These are phyloP conservation scores for Procambarus clarkii DNA, from an alignment of 1,140 invertebrate species.

Conservation along the genomic window DNA sequence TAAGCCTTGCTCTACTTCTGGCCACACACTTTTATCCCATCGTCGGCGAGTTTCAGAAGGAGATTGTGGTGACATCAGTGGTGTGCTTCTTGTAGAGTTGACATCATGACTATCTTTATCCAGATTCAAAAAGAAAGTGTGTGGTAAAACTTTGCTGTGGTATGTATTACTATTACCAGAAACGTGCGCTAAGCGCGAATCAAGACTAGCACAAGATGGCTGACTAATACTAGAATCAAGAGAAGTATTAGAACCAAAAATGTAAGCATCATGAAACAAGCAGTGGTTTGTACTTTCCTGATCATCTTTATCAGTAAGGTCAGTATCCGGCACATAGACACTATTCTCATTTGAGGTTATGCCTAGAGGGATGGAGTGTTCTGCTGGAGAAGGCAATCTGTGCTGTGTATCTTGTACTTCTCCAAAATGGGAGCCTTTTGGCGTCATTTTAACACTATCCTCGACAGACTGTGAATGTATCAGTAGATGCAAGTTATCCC, in stretches of 20 bases:
- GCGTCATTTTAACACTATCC: neutral
- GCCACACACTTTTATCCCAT: conserved; percentile 72
- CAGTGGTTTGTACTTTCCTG: conserved; percentile 24
- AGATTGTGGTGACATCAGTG: conserved; percentile 54
- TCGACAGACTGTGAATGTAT: neutral
- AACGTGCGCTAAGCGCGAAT: conserved; percentile 36
- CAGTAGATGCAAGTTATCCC: neutral
- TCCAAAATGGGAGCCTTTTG: neutral
- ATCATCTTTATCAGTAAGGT: conserved; percentile 41
- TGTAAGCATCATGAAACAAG: conserved; percentile 13
- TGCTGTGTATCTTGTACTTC: neutral
- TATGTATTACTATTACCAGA: conserved; percentile 52
- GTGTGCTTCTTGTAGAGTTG: conserved; percentile 31
- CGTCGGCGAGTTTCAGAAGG: conserved; percentile 67
- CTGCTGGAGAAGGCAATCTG: neutral
- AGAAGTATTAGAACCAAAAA: conserved; percentile 59
- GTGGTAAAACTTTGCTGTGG: conserved; percentile 29
- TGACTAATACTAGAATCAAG: conserved; percentile 63
- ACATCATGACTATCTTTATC: conserved; percentile 9
- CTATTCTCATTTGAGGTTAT: conserved; percentile 38
- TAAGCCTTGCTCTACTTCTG: conserved; percentile 64
- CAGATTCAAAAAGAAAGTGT: conserved; percentile 43
- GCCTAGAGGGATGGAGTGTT: conserved; percentile 42
- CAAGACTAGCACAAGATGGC: conserved; percentile 49
- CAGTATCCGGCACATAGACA: conserved; percentile 2